Conservation (phyloP, 2,797 vertebrate species). For the Molossus molossus region DNA sequence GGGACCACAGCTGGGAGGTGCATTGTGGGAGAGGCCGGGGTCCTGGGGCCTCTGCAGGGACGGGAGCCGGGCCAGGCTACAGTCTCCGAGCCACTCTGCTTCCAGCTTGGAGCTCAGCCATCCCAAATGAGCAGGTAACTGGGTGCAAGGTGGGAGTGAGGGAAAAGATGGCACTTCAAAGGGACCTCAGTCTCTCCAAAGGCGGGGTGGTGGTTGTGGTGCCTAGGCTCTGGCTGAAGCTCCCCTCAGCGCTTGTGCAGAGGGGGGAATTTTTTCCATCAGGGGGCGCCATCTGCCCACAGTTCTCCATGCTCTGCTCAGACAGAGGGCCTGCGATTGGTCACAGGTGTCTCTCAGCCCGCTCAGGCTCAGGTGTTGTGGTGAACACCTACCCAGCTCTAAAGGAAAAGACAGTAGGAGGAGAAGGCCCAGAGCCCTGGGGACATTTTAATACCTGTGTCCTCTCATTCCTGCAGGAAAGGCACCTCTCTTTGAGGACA, state of each 20-base stretch:
- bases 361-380: too few relatives aligned
- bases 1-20: background rate
- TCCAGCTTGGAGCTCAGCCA: background rate
- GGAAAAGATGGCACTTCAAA: background rate
- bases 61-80: fast-evolving
- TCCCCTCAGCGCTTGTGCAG: background rate
- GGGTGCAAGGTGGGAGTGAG: background rate
- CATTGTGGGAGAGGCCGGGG: too few relatives aligned
- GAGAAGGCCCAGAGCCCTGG: background rate
- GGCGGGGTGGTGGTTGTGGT: background rate
- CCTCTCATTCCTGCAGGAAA: background rate
- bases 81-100: background rate
- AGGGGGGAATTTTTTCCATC: background rate
- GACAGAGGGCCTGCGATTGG: fast-evolving
- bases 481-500: background rate
- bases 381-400: background rate
- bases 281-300: slow-evolving; percentile 27
- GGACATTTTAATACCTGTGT: background rate
- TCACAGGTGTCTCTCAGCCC: background rate
- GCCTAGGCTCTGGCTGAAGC: fast-evolving
- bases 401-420: background rate
- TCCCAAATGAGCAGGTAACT: background rate
- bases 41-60: background rate
- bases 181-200: background rate
- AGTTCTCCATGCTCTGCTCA: background rate